Percentiles rank a stretch among this genome's conserved stretches.
Conservation (phyloP, 2,888 invertebrate species). For the Bhutanitis thaidina region DNA sequence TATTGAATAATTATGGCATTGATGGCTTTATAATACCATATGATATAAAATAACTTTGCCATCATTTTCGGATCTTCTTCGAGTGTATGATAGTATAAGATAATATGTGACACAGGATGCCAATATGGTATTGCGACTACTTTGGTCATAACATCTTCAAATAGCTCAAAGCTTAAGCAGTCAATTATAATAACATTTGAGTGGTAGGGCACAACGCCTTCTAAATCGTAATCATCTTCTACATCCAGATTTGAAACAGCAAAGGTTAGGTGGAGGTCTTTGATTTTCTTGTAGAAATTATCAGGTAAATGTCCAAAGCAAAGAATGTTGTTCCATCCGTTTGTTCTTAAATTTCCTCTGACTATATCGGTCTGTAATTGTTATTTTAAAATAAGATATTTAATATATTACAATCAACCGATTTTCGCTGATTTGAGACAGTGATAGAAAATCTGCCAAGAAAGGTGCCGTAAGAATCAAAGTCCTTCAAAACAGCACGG, state of each 20-base stretch:
- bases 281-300: constrained; percentile 39
- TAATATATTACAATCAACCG: no score
- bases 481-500: no score
- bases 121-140: constrained; percentile 43
- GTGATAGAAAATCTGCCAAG: no score
- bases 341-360: constrained; percentile 40
- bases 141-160: constrained; percentile 47
- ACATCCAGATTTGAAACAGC: constrained; percentile 34
- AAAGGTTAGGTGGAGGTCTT: constrained; percentile 36
- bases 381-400: background rate
- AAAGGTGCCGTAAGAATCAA: no score
- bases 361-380: constrained; percentile 48
- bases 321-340: constrained; percentile 53
- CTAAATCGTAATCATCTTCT: constrained; percentile 40
- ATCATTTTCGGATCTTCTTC: constrained; percentile 29
- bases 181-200: constrained; percentile 47
- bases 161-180: constrained; percentile 40
- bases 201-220: constrained; percentile 43
- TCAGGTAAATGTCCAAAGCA: constrained; percentile 50
- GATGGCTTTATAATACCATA: constrained; percentile 54
- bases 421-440: no score
- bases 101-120: constrained; percentile 52
- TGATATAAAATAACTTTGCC: constrained; percentile 50
- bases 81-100: constrained; percentile 44
- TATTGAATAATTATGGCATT: constrained; percentile 50